phyloP scores from a whole-genome alignment of 2,113 vertebrate species.

The Pycnonotus jocosus region DNA sequence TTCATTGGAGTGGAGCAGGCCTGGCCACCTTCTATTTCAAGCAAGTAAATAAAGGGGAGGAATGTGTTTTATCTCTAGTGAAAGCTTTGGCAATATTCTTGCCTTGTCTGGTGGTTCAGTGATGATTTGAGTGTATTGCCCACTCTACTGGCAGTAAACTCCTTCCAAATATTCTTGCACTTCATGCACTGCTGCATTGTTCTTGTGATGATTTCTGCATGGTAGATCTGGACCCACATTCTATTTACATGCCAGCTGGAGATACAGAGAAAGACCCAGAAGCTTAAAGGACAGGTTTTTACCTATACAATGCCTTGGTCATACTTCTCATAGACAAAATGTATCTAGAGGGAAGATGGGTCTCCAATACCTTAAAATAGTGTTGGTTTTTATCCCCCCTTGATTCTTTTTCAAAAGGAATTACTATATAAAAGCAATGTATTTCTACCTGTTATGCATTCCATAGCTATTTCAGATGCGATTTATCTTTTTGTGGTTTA shows the following conservation, averaged over 20 bases:
- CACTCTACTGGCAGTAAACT: neutral
- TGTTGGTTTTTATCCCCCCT: fast-evolving
- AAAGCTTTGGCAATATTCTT: neutral
- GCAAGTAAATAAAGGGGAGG: neutral
- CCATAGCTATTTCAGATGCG: neutral
- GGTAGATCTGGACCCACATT: neutral
- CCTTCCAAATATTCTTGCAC: neutral
- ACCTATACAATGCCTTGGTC: neutral
- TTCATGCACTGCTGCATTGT: neutral
- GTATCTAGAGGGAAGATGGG: neutral
- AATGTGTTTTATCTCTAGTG: neutral
- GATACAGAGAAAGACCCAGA: neutral
- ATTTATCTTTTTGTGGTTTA: neutral
- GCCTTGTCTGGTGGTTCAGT: neutral
- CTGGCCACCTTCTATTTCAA: neutral
- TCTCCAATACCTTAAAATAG: neutral
- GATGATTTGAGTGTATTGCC: neutral
- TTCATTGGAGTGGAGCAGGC: neutral
- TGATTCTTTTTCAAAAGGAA: neutral
- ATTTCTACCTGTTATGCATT: neutral
- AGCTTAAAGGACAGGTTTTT: neutral
- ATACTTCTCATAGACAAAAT: neutral
- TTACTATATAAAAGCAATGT: neutral
- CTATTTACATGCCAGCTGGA: neutral
- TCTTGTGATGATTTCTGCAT: fast-evolving